phyloP scores from a whole-genome alignment of 2,888 invertebrate species.

The Gibbula magus region DNA sequence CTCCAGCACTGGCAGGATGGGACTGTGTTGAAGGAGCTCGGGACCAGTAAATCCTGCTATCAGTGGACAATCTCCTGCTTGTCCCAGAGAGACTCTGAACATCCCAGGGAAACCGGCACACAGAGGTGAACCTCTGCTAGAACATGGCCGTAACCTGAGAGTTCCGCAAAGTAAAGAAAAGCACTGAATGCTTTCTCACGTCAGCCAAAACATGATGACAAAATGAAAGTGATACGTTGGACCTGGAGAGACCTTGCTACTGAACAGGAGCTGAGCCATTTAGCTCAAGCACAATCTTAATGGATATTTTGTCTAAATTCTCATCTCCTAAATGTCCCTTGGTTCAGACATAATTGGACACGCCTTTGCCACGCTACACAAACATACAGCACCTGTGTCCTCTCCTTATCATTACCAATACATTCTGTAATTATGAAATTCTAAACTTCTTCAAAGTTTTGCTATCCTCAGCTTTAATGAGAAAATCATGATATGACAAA shows the following conservation, averaged over 20 bases:
- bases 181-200: not conserved
- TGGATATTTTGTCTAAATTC: no score
- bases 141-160: not conserved
- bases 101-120: not conserved
- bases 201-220: not conserved
- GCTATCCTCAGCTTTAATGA: no score
- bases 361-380: no score
- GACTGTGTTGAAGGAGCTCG: not conserved
- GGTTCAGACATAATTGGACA: no score
- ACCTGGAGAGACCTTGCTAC: not conserved
- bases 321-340: no score
- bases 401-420: no score
- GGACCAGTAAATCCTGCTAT: constrained; percentile 7
- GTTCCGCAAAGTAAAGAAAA: not conserved
- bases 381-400: no score
- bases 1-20: not conserved
- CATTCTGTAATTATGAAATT: no score
- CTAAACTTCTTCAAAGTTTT: no score
- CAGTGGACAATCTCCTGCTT: not conserved
- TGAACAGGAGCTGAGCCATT: no score
- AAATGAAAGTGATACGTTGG: not conserved
- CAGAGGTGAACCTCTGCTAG: not conserved
- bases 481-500: no score
- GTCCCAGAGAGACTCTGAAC: not conserved
- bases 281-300: no score